Percentiles rank a stretch among this genome's conserved stretches.
Conservation (phyloP, 2,113 vertebrate species). For the Psittacus erithacus region DNA sequence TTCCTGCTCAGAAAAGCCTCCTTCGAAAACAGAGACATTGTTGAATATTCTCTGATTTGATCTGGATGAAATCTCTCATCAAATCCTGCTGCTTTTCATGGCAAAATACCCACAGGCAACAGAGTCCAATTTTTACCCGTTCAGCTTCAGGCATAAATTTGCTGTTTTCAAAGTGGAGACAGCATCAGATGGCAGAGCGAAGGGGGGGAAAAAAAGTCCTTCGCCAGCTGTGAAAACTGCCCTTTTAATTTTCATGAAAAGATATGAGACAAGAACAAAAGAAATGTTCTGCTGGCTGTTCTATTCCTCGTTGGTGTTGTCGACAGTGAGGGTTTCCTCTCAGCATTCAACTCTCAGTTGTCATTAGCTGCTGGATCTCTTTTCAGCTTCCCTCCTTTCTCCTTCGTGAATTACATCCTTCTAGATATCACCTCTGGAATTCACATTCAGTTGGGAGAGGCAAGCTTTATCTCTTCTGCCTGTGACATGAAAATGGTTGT, state of each 20-base stretch:
- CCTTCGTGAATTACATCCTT: background rate
- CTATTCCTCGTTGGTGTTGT: constrained; percentile 26
- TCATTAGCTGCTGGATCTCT: constrained; percentile 1
- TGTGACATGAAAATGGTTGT: background rate
- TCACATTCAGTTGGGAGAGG: background rate
- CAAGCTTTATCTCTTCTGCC: background rate
- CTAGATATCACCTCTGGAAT: constrained; percentile 10
- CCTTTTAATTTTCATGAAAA: constrained; percentile 67
- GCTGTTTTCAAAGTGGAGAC: constrained; percentile 38
- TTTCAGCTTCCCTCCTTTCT: constrained; percentile 14
- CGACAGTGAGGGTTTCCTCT: background rate
- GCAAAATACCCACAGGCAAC: constrained; percentile 41
- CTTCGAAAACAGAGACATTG: background rate
- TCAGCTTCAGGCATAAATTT: constrained; percentile 46
- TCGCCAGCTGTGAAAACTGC: constrained; percentile 53
- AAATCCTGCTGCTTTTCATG: constrained; percentile 1
- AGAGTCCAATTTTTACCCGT: constrained; percentile 41
- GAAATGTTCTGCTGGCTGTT: constrained; percentile 40
- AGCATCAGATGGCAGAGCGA: constrained; percentile 18
- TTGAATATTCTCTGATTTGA: constrained; percentile 48
- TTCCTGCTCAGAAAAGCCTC: background rate
- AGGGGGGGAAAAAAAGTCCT: background rate
- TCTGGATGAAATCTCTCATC: constrained; percentile 52
- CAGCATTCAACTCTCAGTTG: constrained; percentile 8
- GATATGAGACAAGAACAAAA: constrained; percentile 47